These are phyloP conservation scores for Acipenser oxyrinchus DNA, from an alignment of 2,797 vertebrate species.

Conservation along the genomic window DNA sequence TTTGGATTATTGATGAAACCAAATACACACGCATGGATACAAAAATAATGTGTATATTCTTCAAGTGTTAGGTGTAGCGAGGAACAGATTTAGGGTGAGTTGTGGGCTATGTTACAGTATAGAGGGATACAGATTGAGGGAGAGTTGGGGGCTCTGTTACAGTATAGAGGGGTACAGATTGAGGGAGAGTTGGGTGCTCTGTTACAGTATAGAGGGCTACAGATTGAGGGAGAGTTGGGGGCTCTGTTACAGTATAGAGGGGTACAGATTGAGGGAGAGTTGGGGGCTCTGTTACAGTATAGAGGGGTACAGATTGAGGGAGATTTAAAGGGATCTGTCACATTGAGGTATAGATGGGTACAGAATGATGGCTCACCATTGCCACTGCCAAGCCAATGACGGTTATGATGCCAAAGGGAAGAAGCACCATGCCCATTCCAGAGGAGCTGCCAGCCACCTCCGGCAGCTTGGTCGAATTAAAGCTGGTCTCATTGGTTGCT, in stretches of 20 bases:
- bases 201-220: too few species aligned
- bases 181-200: too few species aligned
- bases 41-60: background rate
- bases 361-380: constrained; percentile 63
- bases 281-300: too few species aligned
- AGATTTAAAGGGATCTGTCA: too few species aligned
- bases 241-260: too few species aligned
- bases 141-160: background rate
- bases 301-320: too few species aligned
- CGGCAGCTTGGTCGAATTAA: constrained; percentile 76
- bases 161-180: too few species aligned
- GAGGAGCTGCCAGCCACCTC: constrained; percentile 54
- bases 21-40: background rate
- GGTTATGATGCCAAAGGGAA: constrained; percentile 89
- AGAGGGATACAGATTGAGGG: background rate
- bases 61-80: background rate
- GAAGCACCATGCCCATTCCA: constrained; percentile 75
- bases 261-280: too few species aligned
- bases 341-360: too few species aligned
- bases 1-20: too few species aligned
- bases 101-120: background rate
- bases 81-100: background rate
- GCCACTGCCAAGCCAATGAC: constrained; percentile 86
- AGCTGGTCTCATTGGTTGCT: constrained; percentile 63
- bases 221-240: too few species aligned